These are phyloP conservation scores for Scaptomyza caliginosa DNA, from an alignment of 2,888 invertebrate species.

Conservation along the genomic window DNA sequence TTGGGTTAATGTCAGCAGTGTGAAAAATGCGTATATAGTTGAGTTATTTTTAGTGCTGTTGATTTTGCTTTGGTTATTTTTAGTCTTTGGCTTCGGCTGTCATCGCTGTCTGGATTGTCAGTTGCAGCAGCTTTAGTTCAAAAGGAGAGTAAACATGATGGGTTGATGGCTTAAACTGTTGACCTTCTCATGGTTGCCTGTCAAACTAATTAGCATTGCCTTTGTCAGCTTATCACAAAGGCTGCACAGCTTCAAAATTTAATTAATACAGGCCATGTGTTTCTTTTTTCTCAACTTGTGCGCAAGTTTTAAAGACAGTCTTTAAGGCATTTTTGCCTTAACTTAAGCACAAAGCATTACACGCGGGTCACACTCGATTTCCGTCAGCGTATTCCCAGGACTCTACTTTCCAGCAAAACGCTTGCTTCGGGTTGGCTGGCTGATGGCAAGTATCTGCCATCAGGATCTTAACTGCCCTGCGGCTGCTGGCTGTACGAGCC, in stretches of 20 bases:
- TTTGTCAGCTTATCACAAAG: conserved; percentile 46
- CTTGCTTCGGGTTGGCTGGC: not conserved
- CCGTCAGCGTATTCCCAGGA: conserved; percentile 52
- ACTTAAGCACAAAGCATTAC: conserved; percentile 15
- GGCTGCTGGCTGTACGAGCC: conserved; percentile 13
- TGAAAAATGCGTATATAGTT: conserved; percentile 19
- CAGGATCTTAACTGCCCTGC: conserved; percentile 48
- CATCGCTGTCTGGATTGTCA: conserved; percentile 55
- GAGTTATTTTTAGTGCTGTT: conserved; percentile 61
- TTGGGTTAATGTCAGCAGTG: conserved; percentile 64
- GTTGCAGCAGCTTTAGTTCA: conserved; percentile 10
- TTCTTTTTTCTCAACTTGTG: not conserved
- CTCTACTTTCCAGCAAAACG: conserved; percentile 48
- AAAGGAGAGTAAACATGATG: not conserved
- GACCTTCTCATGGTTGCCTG: conserved; percentile 52
- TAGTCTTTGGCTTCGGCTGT: conserved; percentile 12
- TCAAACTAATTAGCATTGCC: conserved; percentile 66
- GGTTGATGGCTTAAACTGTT: conserved; percentile 43
- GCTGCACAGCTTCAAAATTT: conserved; percentile 52
- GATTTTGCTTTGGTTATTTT: conserved; percentile 25
- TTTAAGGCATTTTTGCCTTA: conserved; percentile 13
- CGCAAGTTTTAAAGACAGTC: conserved; percentile 7
- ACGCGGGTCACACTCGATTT: conserved; percentile 20
- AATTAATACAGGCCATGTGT: conserved; percentile 60
- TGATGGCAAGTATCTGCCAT: conserved; percentile 34